Base-by-base conservation (phyloP, 2,888 invertebrate genomes). In the Mimachlamys varia region DNA sequence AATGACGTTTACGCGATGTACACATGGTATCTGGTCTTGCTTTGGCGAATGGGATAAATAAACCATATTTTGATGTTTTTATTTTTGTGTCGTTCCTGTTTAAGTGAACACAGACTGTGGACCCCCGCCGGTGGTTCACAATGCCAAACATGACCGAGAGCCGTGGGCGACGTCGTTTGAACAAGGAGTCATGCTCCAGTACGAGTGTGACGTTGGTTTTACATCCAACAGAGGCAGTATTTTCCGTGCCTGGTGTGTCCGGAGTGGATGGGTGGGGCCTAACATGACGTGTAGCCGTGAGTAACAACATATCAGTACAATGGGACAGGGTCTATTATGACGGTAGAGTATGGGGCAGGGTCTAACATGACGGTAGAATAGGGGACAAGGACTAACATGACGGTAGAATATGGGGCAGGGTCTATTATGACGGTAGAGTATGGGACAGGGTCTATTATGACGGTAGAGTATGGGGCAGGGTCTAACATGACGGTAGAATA, bases 251-350 rank as follows among this genome's bases (percentile, higher is more conserved):
- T 99, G 99, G 97, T 99, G 99, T 96, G 97, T 99, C 94, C 98
- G 97, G 0, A 97, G 97, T 0, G 99, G 99, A 0, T 99, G 99
- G 99, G 99, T 99, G 95, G 99, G 99, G 3, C 99, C 99, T 5
- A 99, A 99, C 95, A 98, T 99, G 95, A 98, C 98, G 92, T 99
- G 99, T 96, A 98, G 98, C 97, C 98, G 99, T 98, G 97, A 98
- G 98, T 93, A 90, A 58, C 27, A 50, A 10, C 27, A 44, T 44
- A 44, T 44, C 44, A 7, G 44, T 44, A 44, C 4, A 44, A 44
- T 44, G 44, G 44, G 99, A 99, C 99, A 98, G 95, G 99, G 99
- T 2, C 99, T n/a, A 50, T 0, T 50, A 53, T 53, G 15, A 12
- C 53, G 17, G 13, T 17, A 17, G 19, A 53, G 2, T 17, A 15